These are phyloP conservation scores for Xiphophorus hellerii DNA, from an alignment of 2,113 vertebrate genomes.

Conservation along the genomic window DNA sequence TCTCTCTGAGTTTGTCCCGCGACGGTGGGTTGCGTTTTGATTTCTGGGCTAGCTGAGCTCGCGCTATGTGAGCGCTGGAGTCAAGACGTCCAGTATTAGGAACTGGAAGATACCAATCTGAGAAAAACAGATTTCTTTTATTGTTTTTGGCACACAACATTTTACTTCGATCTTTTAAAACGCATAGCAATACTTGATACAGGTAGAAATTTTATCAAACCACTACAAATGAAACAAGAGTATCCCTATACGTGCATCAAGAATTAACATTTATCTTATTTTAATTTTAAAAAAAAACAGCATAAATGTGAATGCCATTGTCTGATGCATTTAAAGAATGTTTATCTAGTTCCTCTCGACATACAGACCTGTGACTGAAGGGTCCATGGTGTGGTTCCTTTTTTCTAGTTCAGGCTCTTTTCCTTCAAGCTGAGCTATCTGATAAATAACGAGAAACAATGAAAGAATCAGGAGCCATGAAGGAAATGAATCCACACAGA, in stretches of 20 bases:
- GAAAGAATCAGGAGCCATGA: slow-evolving; percentile 2
- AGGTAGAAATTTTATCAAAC: no score
- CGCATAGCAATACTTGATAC: background rate
- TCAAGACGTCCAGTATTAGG: slow-evolving; percentile 86
- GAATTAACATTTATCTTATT: background rate
- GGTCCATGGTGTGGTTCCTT: slow-evolving; percentile 57
- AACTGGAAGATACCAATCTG: slow-evolving; percentile 74
- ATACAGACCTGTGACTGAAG: slow-evolving; percentile 66
- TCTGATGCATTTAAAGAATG: background rate
- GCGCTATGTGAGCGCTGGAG: slow-evolving; percentile 87
- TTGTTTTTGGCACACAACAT: background rate
- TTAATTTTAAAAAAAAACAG: background rate
- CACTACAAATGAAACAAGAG: background rate
- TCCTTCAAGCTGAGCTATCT: slow-evolving; percentile 62
- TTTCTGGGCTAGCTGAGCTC: slow-evolving; percentile 89
- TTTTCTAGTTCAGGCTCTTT: slow-evolving; percentile 43
- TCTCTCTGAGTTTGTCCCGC: slow-evolving; percentile 86
- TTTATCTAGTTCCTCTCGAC: no score
- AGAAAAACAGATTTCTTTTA: slow-evolving; percentile 10
- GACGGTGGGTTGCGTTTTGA: slow-evolving; percentile 89
- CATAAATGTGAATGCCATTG: background rate
- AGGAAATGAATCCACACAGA: slow-evolving; percentile 17
- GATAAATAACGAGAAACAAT: slow-evolving; percentile 22
- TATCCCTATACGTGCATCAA: background rate
- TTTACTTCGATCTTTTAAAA: no score